Percentiles rank a stretch among this genome's conserved stretches.
Evolutionary conservation across 30 jellyfish, hydroid and myxozoan genomes (phyloP).

Genomic region (Euphysa ruthae): DNA sequence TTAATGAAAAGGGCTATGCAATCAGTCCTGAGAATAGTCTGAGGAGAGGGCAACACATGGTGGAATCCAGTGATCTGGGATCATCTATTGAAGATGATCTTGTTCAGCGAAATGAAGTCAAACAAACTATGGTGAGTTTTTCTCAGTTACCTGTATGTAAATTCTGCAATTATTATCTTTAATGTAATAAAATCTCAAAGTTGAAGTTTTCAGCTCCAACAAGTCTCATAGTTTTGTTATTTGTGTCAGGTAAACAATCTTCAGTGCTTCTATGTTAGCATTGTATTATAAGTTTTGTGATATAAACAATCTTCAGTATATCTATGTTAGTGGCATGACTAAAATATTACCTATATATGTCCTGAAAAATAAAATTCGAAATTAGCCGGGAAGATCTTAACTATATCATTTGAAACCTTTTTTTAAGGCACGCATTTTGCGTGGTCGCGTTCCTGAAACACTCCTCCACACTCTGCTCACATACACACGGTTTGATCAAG

Average conservation of each 20-base stretch:
- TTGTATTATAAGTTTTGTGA: too few species aligned
- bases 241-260: not conserved
- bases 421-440: constrained; percentile 59
- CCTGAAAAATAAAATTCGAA: not conserved
- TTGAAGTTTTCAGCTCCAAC: not conserved
- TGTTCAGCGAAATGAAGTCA: constrained; percentile 27
- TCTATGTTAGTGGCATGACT: not conserved
- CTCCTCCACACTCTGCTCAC: constrained; percentile 55
- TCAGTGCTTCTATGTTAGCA: not conserved
- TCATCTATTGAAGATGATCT: constrained; percentile 94
- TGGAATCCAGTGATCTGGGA: constrained; percentile 89
- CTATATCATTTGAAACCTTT: constrained; percentile 5
- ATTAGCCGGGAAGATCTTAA: too few species aligned
- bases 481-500: constrained; percentile 63
- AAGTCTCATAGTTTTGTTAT: not conserved
- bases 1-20: constrained; percentile 20
- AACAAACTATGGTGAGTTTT: not conserved
- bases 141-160: not conserved
- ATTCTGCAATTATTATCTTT: not conserved
- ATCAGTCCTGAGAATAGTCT: constrained; percentile 73
- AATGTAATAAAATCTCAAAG: not conserved
- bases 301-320: too few species aligned
- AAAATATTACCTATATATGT: not conserved
- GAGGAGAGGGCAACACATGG: constrained; percentile 48
- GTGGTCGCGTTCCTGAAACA: constrained; percentile 78